These are phyloP conservation scores for Pristionchus fissidentatus DNA, from an alignment of 2,888 invertebrate species.

Conservation along the genomic window DNA sequence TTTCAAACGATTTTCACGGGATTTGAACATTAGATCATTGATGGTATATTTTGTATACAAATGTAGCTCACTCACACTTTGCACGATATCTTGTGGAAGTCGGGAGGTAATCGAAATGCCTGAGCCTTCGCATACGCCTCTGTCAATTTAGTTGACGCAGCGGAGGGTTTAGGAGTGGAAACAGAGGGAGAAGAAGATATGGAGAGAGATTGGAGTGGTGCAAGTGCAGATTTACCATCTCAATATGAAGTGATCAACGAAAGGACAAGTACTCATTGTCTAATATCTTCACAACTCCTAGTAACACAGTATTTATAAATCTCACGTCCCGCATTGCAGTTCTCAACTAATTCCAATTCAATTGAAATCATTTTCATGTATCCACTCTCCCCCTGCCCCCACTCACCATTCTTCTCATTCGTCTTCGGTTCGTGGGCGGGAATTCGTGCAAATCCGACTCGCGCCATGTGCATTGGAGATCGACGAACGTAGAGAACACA, in stretches of 20 bases:
- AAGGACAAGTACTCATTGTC: too few relatives aligned
- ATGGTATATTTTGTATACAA: neutral
- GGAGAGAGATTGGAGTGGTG: neutral
- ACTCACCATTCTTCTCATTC: neutral
- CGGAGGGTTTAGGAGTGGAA: neutral
- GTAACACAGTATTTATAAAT: too few relatives aligned
- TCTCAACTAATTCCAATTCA: neutral
- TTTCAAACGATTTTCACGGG: too few relatives aligned
- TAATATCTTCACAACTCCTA: too few relatives aligned
- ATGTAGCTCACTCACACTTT: slow-evolving; percentile 63
- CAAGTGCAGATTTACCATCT: neutral
- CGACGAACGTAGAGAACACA: slow-evolving; percentile 62
- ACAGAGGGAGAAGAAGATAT: neutral
- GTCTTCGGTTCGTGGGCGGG: slow-evolving; percentile 9
- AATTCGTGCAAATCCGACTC: slow-evolving; percentile 57
- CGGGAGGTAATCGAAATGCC: slow-evolving; percentile 67
- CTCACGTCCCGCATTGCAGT: too few relatives aligned
- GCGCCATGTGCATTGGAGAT: slow-evolving; percentile 63
- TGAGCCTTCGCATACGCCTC: slow-evolving; percentile 49
- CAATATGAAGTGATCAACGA: neutral
- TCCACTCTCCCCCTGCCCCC: too few relatives aligned
- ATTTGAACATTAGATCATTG: too few relatives aligned
- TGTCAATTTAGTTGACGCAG: neutral
- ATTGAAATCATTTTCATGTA: neutral
- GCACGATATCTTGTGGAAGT: slow-evolving; percentile 68